These are phyloP conservation scores for Leuciscus idus DNA, from an alignment of 2,113 vertebrate genomes.

Conservation along the genomic window DNA sequence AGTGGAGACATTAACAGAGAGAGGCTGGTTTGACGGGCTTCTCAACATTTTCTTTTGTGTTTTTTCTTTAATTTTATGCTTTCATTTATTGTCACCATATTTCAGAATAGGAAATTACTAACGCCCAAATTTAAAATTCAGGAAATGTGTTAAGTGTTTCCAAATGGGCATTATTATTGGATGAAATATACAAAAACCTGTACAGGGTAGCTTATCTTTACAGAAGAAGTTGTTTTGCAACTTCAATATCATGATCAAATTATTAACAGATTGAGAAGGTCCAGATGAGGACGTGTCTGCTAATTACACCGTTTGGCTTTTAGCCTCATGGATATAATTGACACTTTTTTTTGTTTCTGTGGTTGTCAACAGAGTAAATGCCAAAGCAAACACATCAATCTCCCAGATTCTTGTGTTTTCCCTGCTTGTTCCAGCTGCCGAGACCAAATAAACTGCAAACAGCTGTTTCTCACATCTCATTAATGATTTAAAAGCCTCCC, in stretches of 20 bases:
- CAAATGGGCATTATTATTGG: no score
- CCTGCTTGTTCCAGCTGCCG: slow-evolving; percentile 10
- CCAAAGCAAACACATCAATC: slow-evolving; percentile 33
- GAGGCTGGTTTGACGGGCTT: neutral
- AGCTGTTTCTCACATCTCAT: slow-evolving; percentile 52
- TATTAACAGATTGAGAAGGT: neutral
- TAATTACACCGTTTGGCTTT: neutral
- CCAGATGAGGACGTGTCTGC: neutral
- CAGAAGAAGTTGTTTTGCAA: neutral
- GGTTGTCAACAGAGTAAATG: slow-evolving; percentile 22
- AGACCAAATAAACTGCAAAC: slow-evolving; percentile 43
- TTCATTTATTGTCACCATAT: neutral
- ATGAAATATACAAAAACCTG: no score
- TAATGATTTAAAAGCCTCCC: slow-evolving; percentile 27
- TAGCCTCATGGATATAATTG: neutral
- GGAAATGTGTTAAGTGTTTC: neutral
- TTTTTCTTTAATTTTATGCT: neutral
- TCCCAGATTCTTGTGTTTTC: slow-evolving; percentile 29
- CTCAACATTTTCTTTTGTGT: neutral
- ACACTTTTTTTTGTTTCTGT: neutral
- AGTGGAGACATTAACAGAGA: slow-evolving; percentile 3
- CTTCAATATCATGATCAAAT: neutral
- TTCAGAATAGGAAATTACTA: neutral
- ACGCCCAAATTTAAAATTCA: neutral
- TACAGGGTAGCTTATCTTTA: neutral